Evolutionary conservation across 2,888 invertebrate genomes (phyloP).

Genomic region (Zonitis immaculata): DNA sequence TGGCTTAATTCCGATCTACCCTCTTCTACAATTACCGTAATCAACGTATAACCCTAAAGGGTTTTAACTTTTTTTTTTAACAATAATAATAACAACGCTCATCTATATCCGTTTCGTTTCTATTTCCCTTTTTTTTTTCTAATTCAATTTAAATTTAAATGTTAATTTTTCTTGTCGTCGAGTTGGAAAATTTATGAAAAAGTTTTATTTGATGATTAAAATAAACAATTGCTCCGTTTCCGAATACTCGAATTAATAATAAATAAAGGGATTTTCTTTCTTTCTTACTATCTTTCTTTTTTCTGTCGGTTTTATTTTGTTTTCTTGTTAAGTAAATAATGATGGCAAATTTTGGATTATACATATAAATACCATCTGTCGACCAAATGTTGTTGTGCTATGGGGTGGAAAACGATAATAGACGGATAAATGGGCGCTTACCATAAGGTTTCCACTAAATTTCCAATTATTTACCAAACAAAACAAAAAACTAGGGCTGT

Average conservation of each 20-base stretch:
- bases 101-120: neutral
- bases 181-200: too few relatives aligned
- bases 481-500: neutral
- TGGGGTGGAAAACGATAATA: constrained; percentile 9
- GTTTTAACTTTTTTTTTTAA: too few relatives aligned
- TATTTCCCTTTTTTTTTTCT: too few relatives aligned
- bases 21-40: neutral
- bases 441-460: too few relatives aligned
- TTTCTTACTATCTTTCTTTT: neutral
- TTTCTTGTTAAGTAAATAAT: neutral
- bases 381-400: constrained; percentile 12
- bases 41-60: neutral
- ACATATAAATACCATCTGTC: constrained; percentile 5
- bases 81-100: neutral
- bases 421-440: neutral
- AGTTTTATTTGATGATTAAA: too few relatives aligned
- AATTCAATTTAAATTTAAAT: neutral
- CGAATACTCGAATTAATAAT: too few relatives aligned
- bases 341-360: neutral
- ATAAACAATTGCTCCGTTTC: too few relatives aligned
- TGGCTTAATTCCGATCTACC: too few relatives aligned
- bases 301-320: neutral
- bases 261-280: too few relatives aligned
- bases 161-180: neutral
- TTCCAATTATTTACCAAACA: neutral